A percentile compares a stretch with the other conserved stretches of the same genome.
phyloP scores from a whole-genome alignment of 1,140 invertebrate genomes.

The Drosophila albomicans region DNA sequence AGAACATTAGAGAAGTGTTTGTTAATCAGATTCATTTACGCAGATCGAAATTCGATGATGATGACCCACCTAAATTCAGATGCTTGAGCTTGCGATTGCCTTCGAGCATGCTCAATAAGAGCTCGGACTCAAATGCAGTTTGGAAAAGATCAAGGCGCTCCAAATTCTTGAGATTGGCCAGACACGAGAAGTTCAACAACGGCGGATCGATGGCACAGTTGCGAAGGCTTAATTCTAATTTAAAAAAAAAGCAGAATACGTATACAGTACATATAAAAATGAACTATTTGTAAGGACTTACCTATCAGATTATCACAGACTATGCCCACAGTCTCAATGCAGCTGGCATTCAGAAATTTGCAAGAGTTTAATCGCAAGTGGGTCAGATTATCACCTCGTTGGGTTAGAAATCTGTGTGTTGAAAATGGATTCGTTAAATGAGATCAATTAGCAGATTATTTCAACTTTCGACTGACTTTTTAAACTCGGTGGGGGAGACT shows the following conservation, averaged over 20 bases:
- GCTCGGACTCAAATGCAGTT: conserved; percentile 88
- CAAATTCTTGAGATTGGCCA: conserved; percentile 88
- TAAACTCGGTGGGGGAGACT: conserved; percentile 79
- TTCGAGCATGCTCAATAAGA: conserved; percentile 88
- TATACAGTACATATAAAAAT: no score
- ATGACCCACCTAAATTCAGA: conserved; percentile 88
- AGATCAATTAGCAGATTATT: background rate
- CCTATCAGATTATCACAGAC: conserved; percentile 90
- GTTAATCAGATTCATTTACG: no score
- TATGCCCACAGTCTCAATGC: conserved; percentile 87
- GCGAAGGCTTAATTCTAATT: conserved; percentile 89
- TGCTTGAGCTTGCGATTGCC: conserved; percentile 89
- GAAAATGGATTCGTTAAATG: background rate
- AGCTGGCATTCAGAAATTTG: conserved; percentile 89
- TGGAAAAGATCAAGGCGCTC: conserved; percentile 92
- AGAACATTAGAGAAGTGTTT: background rate
- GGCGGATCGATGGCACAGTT: conserved; percentile 86
- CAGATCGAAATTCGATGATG: background rate
- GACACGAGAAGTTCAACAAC: conserved; percentile 87
- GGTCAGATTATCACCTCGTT: conserved; percentile 88
- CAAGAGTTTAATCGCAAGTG: conserved; percentile 91
- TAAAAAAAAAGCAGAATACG: conserved; percentile 29
- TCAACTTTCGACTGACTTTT: conserved; percentile 60
- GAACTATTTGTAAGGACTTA: conserved; percentile 62
- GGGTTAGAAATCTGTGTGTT: conserved; percentile 88